These are phyloP conservation scores for Alcis repandata DNA, from an alignment of 2,888 invertebrate genomes.

Conservation along the genomic window DNA sequence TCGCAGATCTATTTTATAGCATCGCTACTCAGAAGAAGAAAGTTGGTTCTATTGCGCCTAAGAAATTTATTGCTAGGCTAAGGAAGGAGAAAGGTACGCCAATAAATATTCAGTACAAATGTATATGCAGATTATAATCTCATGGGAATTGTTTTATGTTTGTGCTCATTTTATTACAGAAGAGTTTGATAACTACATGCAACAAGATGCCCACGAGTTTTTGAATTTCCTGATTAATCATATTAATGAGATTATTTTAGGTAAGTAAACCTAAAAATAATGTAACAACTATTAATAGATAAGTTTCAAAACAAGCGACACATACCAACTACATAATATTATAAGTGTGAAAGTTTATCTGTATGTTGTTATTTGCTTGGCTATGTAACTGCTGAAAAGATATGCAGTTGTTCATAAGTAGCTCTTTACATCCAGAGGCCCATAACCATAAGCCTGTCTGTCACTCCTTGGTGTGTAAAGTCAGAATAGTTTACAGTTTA, in stretches of 20 bases:
- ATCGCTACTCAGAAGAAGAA: conserved; percentile 99
- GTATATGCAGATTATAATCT: neutral
- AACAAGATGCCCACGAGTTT: conserved; percentile 99
- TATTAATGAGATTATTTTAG: conserved; percentile 98
- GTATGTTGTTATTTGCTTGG: no score
- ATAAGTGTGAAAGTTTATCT: no score
- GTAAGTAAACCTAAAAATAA: conserved; percentile 81
- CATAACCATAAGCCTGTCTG: no score
- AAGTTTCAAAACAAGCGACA: neutral
- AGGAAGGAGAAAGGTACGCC: conserved; percentile 97
- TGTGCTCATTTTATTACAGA: conserved; percentile 87
- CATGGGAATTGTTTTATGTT: neutral
- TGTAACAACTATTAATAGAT: neutral
- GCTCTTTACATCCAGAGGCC: no score
- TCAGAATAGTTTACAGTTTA: no score
- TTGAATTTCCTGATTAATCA: conserved; percentile 99
- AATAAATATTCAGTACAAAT: neutral
- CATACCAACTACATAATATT: neutral
- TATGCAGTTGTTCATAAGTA: no score
- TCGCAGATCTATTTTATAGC: conserved; percentile 99
- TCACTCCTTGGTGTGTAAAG: no score
- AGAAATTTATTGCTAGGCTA: conserved; percentile 99
- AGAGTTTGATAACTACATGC: conserved; percentile 99
- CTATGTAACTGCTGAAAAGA: no score
- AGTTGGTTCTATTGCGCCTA: conserved; percentile 99